phyloP scores from a whole-genome alignment of 1,140 invertebrate genomes.

The Teleogryllus occipitalis region DNA sequence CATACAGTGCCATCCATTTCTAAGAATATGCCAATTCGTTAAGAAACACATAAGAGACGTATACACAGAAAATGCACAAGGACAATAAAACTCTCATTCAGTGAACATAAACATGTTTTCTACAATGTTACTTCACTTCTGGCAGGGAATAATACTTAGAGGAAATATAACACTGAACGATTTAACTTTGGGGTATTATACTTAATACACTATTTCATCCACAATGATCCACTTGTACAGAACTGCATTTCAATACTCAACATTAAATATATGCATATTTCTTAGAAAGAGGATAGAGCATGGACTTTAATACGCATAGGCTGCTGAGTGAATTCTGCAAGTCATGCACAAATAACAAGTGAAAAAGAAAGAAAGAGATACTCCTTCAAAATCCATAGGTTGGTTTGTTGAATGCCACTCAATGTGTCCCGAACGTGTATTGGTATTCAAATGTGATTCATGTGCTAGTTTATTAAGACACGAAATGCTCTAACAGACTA shows the following conservation, averaged over 20 bases:
- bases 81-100: not conserved
- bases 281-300: constrained; percentile 1
- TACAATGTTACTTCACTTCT: not conserved
- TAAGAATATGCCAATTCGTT: not conserved
- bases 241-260: not conserved
- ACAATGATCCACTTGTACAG: too few relatives aligned
- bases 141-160: not conserved
- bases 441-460: constrained; percentile 56
- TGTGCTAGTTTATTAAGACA: constrained; percentile 17
- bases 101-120: not conserved
- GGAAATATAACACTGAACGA: not conserved
- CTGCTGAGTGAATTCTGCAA: not conserved
- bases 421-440: constrained; percentile 35
- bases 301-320: not conserved
- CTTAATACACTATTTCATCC: too few relatives aligned
- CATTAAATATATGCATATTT: not conserved
- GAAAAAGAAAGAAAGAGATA: constrained; percentile 20
- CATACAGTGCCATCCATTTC: not conserved
- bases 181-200: not conserved
- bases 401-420: constrained; percentile 8
- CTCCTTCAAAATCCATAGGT: constrained; percentile 13
- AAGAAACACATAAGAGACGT: not conserved
- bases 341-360: constrained; percentile 22
- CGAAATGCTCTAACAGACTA: not conserved
- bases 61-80: not conserved